Percentiles rank a stretch among this genome's conserved stretches.
phyloP scores from a whole-genome alignment of 2,113 vertebrate genomes.

The Ammodytes marinus region DNA sequence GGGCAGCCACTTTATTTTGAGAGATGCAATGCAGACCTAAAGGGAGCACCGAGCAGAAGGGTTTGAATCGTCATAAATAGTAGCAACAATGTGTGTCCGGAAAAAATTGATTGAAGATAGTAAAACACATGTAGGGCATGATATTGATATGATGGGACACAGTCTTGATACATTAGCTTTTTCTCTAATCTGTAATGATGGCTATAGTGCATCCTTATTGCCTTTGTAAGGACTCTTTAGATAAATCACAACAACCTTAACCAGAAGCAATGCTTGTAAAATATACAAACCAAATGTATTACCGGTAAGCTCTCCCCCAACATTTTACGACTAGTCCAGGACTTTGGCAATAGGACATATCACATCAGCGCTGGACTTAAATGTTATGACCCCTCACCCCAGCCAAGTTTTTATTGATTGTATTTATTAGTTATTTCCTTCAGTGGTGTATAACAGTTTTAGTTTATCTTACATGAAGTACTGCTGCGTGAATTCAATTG shows the following conservation, averaged over 20 bases:
- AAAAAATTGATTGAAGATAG: slow-evolving; percentile 2
- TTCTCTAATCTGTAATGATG: slow-evolving; percentile 40
- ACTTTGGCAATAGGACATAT: slow-evolving; percentile 16
- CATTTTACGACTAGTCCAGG: slow-evolving; percentile 10
- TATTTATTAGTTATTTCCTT: slow-evolving; percentile 29
- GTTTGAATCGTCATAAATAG: neutral
- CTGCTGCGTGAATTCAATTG: slow-evolving; percentile 37
- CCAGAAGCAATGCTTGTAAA: neutral
- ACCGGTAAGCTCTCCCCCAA: neutral
- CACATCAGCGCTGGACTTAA: slow-evolving; percentile 12
- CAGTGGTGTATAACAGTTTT: neutral
- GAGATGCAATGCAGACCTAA: slow-evolving; percentile 89
- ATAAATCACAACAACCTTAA: slow-evolving; percentile 14
- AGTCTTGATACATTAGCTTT: neutral
- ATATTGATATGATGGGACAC: neutral
- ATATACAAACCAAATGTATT: neutral
- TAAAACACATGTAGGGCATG: neutral
- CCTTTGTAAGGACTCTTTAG: neutral
- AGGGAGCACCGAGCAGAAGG: slow-evolving; percentile 22
- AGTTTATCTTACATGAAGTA: slow-evolving; percentile 66
- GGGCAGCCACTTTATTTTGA: slow-evolving; percentile 90
- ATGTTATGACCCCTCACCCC: neutral
- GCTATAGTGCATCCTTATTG: neutral
- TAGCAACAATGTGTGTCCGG: neutral
- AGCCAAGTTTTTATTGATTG: neutral